Base-by-base conservation (phyloP, 2,888 invertebrate species). In the Zonitis immaculata region DNA sequence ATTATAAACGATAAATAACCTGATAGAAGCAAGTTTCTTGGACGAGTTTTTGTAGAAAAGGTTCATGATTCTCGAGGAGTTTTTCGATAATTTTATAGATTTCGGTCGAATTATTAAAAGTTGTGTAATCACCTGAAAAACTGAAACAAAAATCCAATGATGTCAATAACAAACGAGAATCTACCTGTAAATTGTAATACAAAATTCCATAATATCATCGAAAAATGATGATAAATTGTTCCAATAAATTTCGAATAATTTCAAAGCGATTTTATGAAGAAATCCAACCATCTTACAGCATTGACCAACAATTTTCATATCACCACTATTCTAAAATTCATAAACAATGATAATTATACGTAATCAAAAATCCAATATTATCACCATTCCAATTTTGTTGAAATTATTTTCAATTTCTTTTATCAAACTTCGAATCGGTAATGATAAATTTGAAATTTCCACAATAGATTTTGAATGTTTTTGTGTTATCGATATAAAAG, bases 271-370 rank as follows among this genome's bases (percentile, higher is more conserved):
- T 65, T 80, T 81, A 1, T 80, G 64, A 2, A 75, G 73, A 60
- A 82, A 82, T 62, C 74, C 77, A 6, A 77, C 71, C 6, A 81
- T 72, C 73, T 80, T 81, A 6, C 80, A 62, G 32, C 76, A 75
- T 53, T 79, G 73, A n/a, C 74, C 16, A 1, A 73, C 54, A 7
- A 72, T 54, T 67, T 78, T 80, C 2, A 73, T 70, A 49, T 80
- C 78, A 58, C 72, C 68, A 35, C 69, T 62, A 16, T 65, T 66
- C 80, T 80, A 69, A 54, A 68, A 67, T 35, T 9, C 22, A 51
- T 39, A 27, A 42, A 52, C 45, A 25, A 25, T 28, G 16, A 49
- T 27, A 35, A 30, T n/a, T n/a, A n/a, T n/a, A n/a, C n/a, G n/a
- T n/a, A n/a, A n/a, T n/a, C n/a, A n/a, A n/a, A n/a, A n/a, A n/a